A percentile compares a stretch with the other conserved stretches of the same genome.
Conservation (phyloP, 2,888 invertebrate species). For the Drosophila trichaetosa region DNA sequence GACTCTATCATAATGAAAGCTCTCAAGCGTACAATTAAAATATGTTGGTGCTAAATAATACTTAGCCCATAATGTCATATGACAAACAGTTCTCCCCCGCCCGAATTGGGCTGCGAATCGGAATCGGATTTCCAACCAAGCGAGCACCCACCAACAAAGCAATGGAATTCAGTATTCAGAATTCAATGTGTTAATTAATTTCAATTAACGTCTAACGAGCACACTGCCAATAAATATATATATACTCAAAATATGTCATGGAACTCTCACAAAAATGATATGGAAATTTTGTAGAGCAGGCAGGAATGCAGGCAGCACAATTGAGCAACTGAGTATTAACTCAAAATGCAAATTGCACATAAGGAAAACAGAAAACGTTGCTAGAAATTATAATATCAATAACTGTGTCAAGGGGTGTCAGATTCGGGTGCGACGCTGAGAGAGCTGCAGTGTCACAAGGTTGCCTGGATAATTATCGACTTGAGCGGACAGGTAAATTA, state of each 20-base stretch:
- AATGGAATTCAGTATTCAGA: constrained; percentile 25
- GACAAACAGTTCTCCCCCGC: constrained; percentile 52
- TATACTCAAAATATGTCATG: constrained; percentile 10
- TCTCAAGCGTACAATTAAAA: constrained; percentile 59
- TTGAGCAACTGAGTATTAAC: neutral
- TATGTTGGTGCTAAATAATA: constrained; percentile 46
- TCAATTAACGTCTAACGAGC: constrained; percentile 74
- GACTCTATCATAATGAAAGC: constrained; percentile 55
- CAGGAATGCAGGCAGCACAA: constrained; percentile 3
- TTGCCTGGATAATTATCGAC: constrained; percentile 71
- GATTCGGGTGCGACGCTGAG: constrained; percentile 35
- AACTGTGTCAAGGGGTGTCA: constrained; percentile 31
- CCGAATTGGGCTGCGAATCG: neutral
- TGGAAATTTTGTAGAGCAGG: constrained; percentile 52
- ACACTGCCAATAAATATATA: constrained; percentile 24
- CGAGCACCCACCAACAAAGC: constrained; percentile 12
- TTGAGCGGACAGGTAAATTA: constrained; percentile 69
- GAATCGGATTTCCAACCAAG: constrained; percentile 49
- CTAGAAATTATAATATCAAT: constrained; percentile 33
- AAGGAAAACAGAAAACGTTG: neutral
- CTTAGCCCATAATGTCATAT: constrained; percentile 65
- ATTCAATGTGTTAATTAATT: constrained; percentile 77
- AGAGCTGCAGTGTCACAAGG: constrained; percentile 62
- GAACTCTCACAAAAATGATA: constrained; percentile 36
- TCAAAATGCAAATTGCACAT: constrained; percentile 11